These are phyloP conservation scores for Phortica magna DNA, from an alignment of 2,888 invertebrate species.

Conservation along the genomic window DNA sequence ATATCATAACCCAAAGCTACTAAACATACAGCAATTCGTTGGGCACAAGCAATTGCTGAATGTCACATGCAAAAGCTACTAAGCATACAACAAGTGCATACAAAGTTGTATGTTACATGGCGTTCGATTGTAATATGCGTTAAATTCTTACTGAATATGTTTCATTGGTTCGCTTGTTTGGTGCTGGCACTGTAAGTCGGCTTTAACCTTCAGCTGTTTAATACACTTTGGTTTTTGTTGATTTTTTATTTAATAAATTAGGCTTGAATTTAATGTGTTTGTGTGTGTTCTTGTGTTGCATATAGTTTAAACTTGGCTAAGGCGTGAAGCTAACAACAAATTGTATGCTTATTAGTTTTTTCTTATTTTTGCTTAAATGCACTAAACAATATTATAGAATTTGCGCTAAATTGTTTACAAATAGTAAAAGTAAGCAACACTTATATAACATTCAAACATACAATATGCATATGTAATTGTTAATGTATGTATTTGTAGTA, in stretches of 20 bases:
- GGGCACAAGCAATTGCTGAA: too few relatives aligned
- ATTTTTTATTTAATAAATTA: neutral
- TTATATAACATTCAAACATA: slow-evolving; percentile 42
- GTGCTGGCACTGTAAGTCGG: too few relatives aligned
- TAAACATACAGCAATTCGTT: too few relatives aligned
- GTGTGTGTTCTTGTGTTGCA: neutral
- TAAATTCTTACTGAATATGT: too few relatives aligned
- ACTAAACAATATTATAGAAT: slow-evolving; percentile 61
- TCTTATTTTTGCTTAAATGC: slow-evolving; percentile 43
- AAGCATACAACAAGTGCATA: too few relatives aligned
- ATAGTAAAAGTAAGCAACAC: slow-evolving; percentile 60
- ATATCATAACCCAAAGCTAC: too few relatives aligned
- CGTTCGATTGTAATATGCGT: too few relatives aligned
- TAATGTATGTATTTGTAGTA: neutral
- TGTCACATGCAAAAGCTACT: too few relatives aligned
- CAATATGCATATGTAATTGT: neutral
- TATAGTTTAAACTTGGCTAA: slow-evolving; percentile 12
- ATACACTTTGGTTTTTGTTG: too few relatives aligned
- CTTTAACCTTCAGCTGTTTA: too few relatives aligned
- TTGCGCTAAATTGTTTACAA: slow-evolving; percentile 60
- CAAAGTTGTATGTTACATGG: too few relatives aligned
- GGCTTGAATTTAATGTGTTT: neutral
- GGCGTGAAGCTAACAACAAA: slow-evolving; percentile 37
- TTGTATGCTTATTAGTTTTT: slow-evolving; percentile 47
- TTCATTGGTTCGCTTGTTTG: too few relatives aligned